Conservation (phyloP, 2,113 vertebrate genomes). For the Archocentrus centrarchus region DNA sequence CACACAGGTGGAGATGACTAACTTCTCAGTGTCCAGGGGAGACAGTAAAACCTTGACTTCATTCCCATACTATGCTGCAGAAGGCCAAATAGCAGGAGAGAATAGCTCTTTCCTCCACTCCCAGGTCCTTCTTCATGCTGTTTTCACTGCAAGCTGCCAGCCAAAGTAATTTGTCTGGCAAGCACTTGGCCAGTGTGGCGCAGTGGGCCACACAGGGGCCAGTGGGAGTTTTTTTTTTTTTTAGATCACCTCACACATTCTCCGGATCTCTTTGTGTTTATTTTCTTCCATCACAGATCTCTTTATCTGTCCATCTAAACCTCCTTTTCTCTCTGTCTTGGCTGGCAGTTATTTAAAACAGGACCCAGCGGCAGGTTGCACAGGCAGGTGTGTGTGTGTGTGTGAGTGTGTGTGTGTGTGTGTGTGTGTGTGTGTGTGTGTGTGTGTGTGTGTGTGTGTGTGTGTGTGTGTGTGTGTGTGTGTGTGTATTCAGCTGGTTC, state of each 20-base stretch:
- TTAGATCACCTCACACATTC: conserved; percentile 53
- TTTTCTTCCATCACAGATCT: conserved; percentile 44
- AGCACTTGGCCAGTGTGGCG: conserved; percentile 60
- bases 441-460: conserved; percentile 43
- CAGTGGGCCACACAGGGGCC: conserved; percentile 43
- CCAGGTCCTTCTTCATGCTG: conserved; percentile 55
- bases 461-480: conserved; percentile 49
- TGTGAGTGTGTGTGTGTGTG: conserved; percentile 49
- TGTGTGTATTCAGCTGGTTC: conserved; percentile 66
- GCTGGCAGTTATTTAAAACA: conserved; percentile 51
- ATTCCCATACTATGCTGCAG: conserved; percentile 35
- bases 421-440: conserved; percentile 52
- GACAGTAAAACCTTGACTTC: conserved; percentile 36
- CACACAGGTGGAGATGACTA: conserved; percentile 30
- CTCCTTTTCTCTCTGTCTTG: conserved; percentile 4
- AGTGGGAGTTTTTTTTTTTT: conserved; percentile 40
- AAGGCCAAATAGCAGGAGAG: conserved; percentile 46
- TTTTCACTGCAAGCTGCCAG: conserved; percentile 56
- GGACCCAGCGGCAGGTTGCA: conserved; percentile 43
- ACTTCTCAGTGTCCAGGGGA: conserved; percentile 13
- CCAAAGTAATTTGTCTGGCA: conserved; percentile 75
- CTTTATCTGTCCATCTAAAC: conserved; percentile 52
- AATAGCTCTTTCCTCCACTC: conserved; percentile 46
- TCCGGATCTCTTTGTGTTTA: conserved; percentile 44
- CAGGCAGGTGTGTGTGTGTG: conserved; percentile 47